Evolutionary conservation across 1,140 invertebrate genomes (phyloP).

Genomic region (Rhyacophila brunnea): DNA sequence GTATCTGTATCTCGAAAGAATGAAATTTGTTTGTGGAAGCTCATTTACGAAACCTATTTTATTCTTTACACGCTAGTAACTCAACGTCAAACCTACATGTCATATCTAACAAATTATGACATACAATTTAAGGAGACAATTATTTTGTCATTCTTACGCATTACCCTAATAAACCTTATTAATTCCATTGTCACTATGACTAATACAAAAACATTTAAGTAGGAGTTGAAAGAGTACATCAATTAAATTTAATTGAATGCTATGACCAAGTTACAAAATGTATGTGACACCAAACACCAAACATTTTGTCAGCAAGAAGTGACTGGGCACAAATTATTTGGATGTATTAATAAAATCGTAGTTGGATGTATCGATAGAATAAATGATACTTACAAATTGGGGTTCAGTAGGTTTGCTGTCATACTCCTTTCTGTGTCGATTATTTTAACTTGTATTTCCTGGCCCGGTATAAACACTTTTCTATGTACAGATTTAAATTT

Average conservation of each 20-base stretch:
- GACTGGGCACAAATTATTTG: background rate
- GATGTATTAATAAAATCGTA: background rate
- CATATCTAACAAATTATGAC: too few species aligned
- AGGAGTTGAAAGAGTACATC: background rate
- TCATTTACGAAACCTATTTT: too few species aligned
- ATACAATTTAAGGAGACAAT: too few species aligned
- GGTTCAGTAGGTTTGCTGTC: slow-evolving; percentile 78
- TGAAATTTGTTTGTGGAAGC: background rate
- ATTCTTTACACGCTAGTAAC: too few species aligned
- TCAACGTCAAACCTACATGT: too few species aligned
- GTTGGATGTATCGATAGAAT: background rate
- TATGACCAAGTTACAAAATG: background rate
- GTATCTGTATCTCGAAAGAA: too few species aligned
- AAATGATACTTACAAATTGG: slow-evolving; percentile 68
- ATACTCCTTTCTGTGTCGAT: slow-evolving; percentile 72
- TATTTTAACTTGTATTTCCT: slow-evolving; percentile 70
- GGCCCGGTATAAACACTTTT: slow-evolving; percentile 75
- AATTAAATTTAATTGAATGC: too few species aligned
- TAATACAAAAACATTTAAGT: background rate
- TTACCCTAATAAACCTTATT: too few species aligned
- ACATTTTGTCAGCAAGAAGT: background rate
- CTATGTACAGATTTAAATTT: slow-evolving; percentile 71
- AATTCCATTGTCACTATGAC: too few species aligned
- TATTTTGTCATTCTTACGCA: too few species aligned
- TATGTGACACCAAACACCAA: background rate